Evolutionary conservation across 2,797 vertebrate species (phyloP).

Genomic region (Sebastes miniatus): DNA sequence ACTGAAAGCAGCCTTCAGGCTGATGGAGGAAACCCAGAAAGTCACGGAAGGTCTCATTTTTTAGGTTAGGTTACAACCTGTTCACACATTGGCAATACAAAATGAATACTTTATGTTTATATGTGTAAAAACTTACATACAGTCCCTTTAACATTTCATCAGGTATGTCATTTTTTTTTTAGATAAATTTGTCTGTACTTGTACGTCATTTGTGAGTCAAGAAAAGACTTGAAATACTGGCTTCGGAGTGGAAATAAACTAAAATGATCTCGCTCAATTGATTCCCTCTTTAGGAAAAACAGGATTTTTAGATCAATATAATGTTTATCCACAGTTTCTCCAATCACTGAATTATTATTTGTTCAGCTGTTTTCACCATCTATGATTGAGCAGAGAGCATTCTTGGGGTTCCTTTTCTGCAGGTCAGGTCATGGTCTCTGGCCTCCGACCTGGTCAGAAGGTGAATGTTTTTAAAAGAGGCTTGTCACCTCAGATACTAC

Average conservation of each 20-base stretch:
- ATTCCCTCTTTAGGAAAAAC: background rate
- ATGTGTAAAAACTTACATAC: too few species aligned
- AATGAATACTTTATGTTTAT: too few species aligned
- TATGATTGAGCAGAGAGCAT: slow-evolving; percentile 3
- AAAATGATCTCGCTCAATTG: background rate
- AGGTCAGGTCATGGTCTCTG: slow-evolving; percentile 10
- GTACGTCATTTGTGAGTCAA: background rate
- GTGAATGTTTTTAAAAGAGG: background rate
- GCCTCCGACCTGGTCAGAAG: slow-evolving; percentile 17
- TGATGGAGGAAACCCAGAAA: too few species aligned
- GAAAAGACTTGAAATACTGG: background rate
- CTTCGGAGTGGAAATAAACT: background rate
- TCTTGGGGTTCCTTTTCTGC: slow-evolving; percentile 17
- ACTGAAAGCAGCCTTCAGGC: too few species aligned
- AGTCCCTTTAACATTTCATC: background rate
- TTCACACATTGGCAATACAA: too few species aligned
- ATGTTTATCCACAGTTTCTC: background rate
- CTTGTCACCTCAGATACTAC: background rate
- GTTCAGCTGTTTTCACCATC: background rate
- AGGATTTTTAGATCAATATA: background rate
- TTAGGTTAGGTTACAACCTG: too few species aligned
- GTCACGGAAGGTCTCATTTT: too few species aligned
- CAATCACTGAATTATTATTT: background rate
- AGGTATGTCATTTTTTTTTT: too few species aligned
- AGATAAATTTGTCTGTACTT: background rate